Percentiles rank a stretch among this genome's conserved stretches.
These are phyloP conservation scores for Montipora foliosa DNA, from an alignment of 64 coral and sea anemone genomes.

Conservation along the genomic window DNA sequence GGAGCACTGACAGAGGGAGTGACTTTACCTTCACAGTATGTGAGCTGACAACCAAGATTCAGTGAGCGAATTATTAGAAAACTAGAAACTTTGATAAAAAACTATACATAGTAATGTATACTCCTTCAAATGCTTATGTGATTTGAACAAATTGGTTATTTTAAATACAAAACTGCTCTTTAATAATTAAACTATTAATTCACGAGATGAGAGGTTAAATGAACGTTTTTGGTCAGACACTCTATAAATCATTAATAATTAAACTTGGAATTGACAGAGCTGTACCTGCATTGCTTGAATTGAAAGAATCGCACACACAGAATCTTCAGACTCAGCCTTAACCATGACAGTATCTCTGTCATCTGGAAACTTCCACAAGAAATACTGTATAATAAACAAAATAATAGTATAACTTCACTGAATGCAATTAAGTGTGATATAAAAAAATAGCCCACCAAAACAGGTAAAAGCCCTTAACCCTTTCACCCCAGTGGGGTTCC, in stretches of 20 bases:
- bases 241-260: too few species aligned
- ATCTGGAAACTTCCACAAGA: constrained; percentile 54
- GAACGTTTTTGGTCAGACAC: too few species aligned
- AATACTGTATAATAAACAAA: constrained; percentile 42
- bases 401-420: background rate
- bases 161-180: background rate
- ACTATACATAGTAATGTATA: too few species aligned
- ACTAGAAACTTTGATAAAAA: too few species aligned
- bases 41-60: too few species aligned
- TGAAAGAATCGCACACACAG: constrained; percentile 68
- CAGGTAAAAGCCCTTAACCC: background rate
- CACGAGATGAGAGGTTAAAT: too few species aligned
- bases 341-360: constrained; percentile 49
- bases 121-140: too few species aligned
- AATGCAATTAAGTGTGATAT: background rate
- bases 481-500: too few species aligned
- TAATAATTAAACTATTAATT: too few species aligned
- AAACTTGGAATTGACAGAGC: background rate
- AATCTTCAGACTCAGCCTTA: constrained; percentile 25
- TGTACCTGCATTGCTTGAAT: constrained; percentile 73
- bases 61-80: too few species aligned
- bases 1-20: too few species aligned
- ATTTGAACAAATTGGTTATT: background rate
- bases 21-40: too few species aligned
- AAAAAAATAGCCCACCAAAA: background rate